Conservation (phyloP, 2,888 invertebrate species). For the Steromphala cineraria region DNA sequence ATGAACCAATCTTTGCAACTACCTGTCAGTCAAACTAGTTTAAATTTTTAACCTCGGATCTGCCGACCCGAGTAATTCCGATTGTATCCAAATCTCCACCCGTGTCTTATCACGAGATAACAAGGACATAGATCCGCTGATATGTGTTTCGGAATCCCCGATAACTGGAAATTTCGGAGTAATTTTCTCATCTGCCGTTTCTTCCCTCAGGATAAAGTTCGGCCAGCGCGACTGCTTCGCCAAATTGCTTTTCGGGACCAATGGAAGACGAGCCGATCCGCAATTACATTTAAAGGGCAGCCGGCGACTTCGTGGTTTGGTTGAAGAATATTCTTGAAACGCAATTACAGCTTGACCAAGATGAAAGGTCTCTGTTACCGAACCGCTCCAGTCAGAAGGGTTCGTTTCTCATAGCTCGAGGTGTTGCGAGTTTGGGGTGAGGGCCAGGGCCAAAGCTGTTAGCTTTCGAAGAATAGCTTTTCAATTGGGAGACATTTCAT, state of each 20-base stretch:
- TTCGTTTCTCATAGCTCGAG: background rate
- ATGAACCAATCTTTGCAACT: too few species aligned
- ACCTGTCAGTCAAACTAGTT: too few species aligned
- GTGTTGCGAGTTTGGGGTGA: background rate
- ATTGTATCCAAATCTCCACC: background rate
- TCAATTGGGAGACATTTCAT: background rate
- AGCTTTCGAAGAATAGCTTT: too few species aligned
- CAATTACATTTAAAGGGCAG: conserved; percentile 9
- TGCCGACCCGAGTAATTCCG: background rate
- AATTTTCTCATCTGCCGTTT: conserved; percentile 11
- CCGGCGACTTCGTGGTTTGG: conserved; percentile 9
- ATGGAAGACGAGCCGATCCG: background rate
- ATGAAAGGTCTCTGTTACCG: background rate
- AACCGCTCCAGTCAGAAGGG: background rate
- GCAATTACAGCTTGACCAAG: conserved; percentile 5
- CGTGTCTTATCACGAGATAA: background rate
- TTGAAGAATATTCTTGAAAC: background rate
- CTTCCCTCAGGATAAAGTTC: background rate
- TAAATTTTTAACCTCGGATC: too few species aligned
- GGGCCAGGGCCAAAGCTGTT: too few species aligned
- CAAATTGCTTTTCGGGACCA: conserved; percentile 2
- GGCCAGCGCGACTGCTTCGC: background rate
- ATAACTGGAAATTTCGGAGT: conserved; percentile 11
- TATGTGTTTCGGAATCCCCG: background rate
- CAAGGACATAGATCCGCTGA: background rate